Base-by-base conservation (phyloP, 2,797 vertebrate genomes). In the Clarias fuscus region DNA sequence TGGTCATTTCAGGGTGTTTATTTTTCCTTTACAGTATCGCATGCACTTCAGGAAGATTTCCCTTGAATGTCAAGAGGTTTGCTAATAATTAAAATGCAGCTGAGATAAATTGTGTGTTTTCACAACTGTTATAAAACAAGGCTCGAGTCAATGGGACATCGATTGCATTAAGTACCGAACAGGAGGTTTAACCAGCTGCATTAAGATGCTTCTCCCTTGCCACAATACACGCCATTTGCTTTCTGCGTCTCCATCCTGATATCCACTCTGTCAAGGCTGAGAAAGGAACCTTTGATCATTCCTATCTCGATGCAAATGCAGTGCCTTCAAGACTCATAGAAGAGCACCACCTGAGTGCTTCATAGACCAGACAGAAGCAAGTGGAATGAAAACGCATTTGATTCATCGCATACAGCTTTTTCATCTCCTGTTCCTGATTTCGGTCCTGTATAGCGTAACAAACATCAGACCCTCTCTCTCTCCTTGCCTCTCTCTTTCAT, bases 231-330 rank as follows among this genome's bases (percentile, higher is more conserved):
- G 71, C 24, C 24, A 58, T 27, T 77, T 27, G 37, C 81, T 43
- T 67, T 48, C 33, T 4, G 7, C 22, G 18, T 76, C 62, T 84
- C 24, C 13, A 27, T 61, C 71, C 86, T 61, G 62, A 78, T 76
- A 82, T 83, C 64, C 71, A 22, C 64, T 64, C 79, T 82, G 84
- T 88, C 84, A 88, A 40, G 15, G 61, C 56, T 20, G 71, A 70
- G 56, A 76, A 48, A 70, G 53, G 59, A 70, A 81, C 64, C 86
- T 88, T 85, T 82, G 84, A 85, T 85, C 79, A 85, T 71, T 71
- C 62, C 27, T 83, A 77, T 85, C 84, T 78, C 79, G 5, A 81
- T 84, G 86, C 75, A 88, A 83, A 88, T 88, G 61, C 37, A 24
- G 10, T 27, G 61, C 86, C 86, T 84, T 75, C 8, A 43, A 83